These are phyloP conservation scores for Zaprionus vittiger DNA, from an alignment of 1,140 invertebrate species.

Conservation along the genomic window DNA sequence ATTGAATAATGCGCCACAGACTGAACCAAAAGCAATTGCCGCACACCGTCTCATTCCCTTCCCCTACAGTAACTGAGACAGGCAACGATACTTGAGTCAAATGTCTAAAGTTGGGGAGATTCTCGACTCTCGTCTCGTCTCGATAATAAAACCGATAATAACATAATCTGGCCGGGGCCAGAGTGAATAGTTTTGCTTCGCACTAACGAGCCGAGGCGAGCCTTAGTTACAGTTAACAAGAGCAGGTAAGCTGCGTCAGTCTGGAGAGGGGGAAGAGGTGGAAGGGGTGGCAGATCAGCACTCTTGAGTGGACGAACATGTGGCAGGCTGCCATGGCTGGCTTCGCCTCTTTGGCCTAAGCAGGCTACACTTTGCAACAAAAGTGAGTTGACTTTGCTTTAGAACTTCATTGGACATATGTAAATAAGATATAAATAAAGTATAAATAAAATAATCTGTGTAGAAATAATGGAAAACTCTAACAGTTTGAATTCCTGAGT, in stretches of 20 bases:
- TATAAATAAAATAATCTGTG: too few species aligned
- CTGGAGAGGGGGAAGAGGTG: not conserved
- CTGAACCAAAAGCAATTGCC: constrained; percentile 8
- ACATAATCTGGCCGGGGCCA: constrained; percentile 64
- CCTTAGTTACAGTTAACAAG: constrained; percentile 75
- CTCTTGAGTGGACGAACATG: constrained; percentile 9
- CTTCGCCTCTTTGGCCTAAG: not conserved
- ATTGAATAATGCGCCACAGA: constrained; percentile 29
- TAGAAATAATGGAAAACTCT: not conserved
- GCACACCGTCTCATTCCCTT: not conserved
- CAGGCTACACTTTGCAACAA: constrained; percentile 23
- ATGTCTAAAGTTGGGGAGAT: not conserved
- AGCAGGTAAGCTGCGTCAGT: constrained; percentile 21
- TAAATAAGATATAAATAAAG: too few species aligned
- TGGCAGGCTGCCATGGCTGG: not conserved
- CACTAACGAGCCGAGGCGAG: constrained; percentile 48
- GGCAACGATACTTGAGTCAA: not conserved
- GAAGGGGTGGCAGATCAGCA: too few species aligned
- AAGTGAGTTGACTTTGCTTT: not conserved
- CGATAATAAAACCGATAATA: constrained; percentile 79
- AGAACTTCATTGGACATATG: too few species aligned
- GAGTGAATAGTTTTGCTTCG: constrained; percentile 17
- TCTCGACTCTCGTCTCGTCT: constrained; percentile 17
- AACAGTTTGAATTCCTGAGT: too few species aligned
- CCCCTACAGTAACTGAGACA: not conserved